These are phyloP conservation scores for Oreochromis spilurus DNA, from an alignment of 2,113 vertebrate species.

Conservation along the genomic window DNA sequence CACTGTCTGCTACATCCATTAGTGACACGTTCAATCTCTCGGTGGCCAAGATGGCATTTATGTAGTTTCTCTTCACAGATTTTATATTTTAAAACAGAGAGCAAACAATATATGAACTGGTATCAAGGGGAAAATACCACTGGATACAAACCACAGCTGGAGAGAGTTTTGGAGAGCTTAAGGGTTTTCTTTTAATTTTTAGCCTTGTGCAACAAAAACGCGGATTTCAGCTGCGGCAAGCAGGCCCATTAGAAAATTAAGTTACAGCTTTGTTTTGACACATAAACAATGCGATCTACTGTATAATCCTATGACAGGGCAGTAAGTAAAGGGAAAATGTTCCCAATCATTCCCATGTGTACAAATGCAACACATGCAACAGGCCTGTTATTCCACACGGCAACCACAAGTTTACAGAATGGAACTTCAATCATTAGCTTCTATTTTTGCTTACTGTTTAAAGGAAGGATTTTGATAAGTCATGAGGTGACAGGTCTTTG, in stretches of 20 bases:
- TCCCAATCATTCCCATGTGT: constrained; percentile 41
- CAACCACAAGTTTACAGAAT: constrained; percentile 32
- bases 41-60: constrained; percentile 29
- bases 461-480: constrained; percentile 44
- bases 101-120: constrained; percentile 22
- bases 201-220: background rate
- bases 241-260: background rate
- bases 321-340: background rate
- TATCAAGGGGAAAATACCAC: background rate
- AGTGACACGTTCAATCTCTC: constrained; percentile 5
- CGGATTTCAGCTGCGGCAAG: background rate
- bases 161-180: background rate
- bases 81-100: constrained; percentile 19
- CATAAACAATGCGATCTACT: background rate
- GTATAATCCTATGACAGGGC: background rate
- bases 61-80: constrained; percentile 15
- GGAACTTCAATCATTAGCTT: constrained; percentile 56
- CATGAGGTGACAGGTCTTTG: constrained; percentile 47
- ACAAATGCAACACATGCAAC: constrained; percentile 27
- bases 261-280: background rate
- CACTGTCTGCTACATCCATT: constrained; percentile 45
- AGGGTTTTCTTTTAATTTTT: background rate
- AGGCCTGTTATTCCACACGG: constrained; percentile 32
- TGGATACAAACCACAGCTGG: constrained; percentile 4
- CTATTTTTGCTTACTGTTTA: constrained; percentile 50